Evolutionary conservation across 1,140 invertebrate genomes (phyloP), one percentile per base, ranked within the genome.

Genomic region (Zaprionus tsacasi): DNA sequence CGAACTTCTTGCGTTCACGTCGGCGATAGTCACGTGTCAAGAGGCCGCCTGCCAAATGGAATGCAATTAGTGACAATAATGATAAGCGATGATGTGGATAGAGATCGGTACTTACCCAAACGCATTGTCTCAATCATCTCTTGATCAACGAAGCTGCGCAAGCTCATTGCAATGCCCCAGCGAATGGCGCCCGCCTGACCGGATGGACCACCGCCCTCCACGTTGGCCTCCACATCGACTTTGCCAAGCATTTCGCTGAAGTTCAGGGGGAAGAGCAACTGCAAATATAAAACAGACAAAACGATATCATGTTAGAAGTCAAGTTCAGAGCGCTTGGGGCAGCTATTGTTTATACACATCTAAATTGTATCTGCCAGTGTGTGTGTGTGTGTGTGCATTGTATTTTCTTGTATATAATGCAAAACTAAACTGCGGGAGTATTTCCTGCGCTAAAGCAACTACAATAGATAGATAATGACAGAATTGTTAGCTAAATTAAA

Each of bases 1-100:
- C 99, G 52, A 96, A 96, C 95, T 99, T 99, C 95, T 99, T 99
- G 81, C 99, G 95, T 93, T 99, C 98, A 74, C 95, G 95, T 35
- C 90, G 93, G 65, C 98, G 94, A 57, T 93, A 94, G 93, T 99
- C 99, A 88, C 94, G 93, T 36, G 96, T 97, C 30, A 99, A 93
- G 68, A 99, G 92, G 54, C 99, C 99, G 93, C 98, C 98, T 96
- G 83, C 88, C 88, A 94, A 93, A 50, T 17, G 50, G 7, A 76
- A 60, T 30, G 66, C 63, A 89, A 89, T 89, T 89, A 79, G 85
- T 35, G 61, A 13, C 54, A 79, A 76, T 68, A 79, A 76, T 68
- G 27, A 59, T 8, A 33, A 38, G 15, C 40, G 40, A 45, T 45
- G n/a, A 45, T 45, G 40, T 5, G 38, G 5, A 11, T 43, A 33